Evolutionary conservation across 2,797 vertebrate species (phyloP).

Genomic region (Scyliorhinus canicula): DNA sequence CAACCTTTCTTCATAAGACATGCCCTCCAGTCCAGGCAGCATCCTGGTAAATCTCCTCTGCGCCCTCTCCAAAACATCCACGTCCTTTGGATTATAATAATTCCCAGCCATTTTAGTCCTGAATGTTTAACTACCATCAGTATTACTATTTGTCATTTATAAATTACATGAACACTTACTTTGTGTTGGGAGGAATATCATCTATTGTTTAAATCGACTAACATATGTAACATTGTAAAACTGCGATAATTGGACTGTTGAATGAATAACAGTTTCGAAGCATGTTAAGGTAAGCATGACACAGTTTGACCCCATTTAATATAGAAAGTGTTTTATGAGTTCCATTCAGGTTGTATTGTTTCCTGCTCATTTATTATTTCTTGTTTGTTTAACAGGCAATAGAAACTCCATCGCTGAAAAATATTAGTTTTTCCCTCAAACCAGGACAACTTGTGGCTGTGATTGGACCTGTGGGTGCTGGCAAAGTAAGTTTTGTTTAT

Average conservation of each 20-base stretch:
- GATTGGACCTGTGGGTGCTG: conserved; percentile 86
- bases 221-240: too few relatives aligned
- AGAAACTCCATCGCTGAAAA: conserved; percentile 74
- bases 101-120: not conserved
- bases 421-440: conserved; percentile 71
- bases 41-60: too few relatives aligned
- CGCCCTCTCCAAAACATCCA: too few relatives aligned
- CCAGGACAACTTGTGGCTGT: conserved; percentile 76
- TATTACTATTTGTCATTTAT: not conserved
- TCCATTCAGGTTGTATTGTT: not conserved
- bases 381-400: conserved; percentile 51
- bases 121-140: not conserved
- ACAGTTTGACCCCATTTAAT: not conserved
- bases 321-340: not conserved
- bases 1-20: too few relatives aligned
- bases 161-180: not conserved
- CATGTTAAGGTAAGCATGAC: not conserved
- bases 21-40: too few relatives aligned
- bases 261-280: not conserved
- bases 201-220: too few relatives aligned
- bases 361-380: not conserved
- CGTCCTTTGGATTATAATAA: not conserved
- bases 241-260: not conserved
- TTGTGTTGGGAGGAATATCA: not conserved
- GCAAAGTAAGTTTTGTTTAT: conserved; percentile 67